Base-by-base conservation (phyloP, 2,113 vertebrate species). In the Narcine bancroftii region DNA sequence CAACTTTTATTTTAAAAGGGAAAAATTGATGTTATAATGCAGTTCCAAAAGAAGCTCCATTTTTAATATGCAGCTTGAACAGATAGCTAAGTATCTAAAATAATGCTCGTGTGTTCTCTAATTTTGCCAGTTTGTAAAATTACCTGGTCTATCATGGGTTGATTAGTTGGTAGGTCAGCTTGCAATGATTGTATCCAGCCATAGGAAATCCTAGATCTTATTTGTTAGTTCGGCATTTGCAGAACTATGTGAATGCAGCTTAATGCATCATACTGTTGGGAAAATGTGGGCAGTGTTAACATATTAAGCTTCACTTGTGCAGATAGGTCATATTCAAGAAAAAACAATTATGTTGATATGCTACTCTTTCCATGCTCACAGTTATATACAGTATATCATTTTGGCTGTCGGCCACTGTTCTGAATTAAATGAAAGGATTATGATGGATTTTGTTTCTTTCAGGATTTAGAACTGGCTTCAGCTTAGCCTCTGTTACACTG, bases 381-480 rank as follows among this genome's bases (percentile, higher is more conserved):
- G 87, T 93, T 95, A 92, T 85, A 92, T 94, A n/a, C n/a, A n/a
- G n/a, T n/a, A n/a, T n/a, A 77, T 83, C 93, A 94, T 95, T 60
- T 94, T 95, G 94, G 93, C 94, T 93, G 75, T 47, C 93, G 94
- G 95, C 95, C 94, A 94, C 94, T 96, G 94, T 93, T 95, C 95
- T 95, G 96, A 96, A 96, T 97, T 96, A 97, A 96, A 95, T 95
- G 94, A 92, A 94, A 95, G 94, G 96, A 97, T 97, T 97, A 97
- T 94, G 94, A 95, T 95, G 94, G 95, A 97, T 97, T 97, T 97
- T 94, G 95, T 96, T 97, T 96, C 95, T 96, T 96, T 96, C 95
- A 94, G 96, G 96, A 97, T 97, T 97, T 97, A 97, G 95, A 96
- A 95, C 94, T 97, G 96, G 96, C 95, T 94, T 94, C 95, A 95